Conservation (phyloP, 2,888 invertebrate species). For the Thumatha senex region DNA sequence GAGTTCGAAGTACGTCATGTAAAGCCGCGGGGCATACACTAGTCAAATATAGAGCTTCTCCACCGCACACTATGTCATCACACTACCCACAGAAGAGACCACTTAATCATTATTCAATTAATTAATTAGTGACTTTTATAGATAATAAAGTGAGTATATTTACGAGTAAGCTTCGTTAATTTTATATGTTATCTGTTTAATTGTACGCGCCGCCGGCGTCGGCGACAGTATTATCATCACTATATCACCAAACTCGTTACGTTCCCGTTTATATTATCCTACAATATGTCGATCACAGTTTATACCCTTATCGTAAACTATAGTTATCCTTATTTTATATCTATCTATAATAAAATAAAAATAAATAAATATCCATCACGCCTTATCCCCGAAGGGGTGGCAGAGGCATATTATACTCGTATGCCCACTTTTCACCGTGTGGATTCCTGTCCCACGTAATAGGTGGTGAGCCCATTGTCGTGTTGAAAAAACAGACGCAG, state of each 20-base stretch:
- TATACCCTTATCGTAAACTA: constrained; percentile 38
- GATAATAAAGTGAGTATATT: constrained; percentile 77
- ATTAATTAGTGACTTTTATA: constrained; percentile 81
- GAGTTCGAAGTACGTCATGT: too few relatives aligned
- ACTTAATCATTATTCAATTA: constrained; percentile 80
- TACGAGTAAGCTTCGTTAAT: constrained; percentile 76
- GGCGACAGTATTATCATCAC: constrained; percentile 44
- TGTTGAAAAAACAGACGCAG: too few relatives aligned
- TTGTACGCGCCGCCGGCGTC: constrained; percentile 62
- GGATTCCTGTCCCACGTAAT: too few relatives aligned
- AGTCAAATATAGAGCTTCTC: too few relatives aligned
- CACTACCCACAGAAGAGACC: constrained; percentile 53
- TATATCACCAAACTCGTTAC: constrained; percentile 41
- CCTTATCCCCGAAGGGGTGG: too few relatives aligned
- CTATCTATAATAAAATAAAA: neutral
- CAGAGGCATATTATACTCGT: too few relatives aligned
- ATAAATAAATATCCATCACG: neutral
- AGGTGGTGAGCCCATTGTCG: too few relatives aligned
- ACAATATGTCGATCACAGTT: constrained; percentile 42
- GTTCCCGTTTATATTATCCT: constrained; percentile 41
- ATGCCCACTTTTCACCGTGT: too few relatives aligned
- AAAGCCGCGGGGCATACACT: too few relatives aligned
- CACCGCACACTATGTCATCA: too few relatives aligned
- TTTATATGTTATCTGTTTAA: constrained; percentile 78
- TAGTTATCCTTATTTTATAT: neutral